Base-by-base conservation (phyloP, 1,140 invertebrate genomes). In the Hylaeus volcanicus region DNA sequence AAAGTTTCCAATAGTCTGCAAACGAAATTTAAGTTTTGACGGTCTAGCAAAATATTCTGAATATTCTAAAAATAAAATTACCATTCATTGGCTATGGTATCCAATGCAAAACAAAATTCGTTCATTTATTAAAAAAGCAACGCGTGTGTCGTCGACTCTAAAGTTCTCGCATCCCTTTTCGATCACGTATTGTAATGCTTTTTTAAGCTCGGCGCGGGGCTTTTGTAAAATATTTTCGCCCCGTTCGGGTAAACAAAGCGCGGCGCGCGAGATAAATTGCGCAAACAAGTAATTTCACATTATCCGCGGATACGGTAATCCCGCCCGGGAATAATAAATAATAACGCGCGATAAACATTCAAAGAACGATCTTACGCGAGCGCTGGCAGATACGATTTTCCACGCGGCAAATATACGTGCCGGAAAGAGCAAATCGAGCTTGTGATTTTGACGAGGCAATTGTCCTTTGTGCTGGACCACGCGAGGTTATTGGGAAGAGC, bases 151-250 rank as follows among this genome's bases (percentile, higher is more conserved):
- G 26, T 26, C 26, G 0, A 26, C 26, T 26, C 45, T 8, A 48
- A 5, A 48, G 3, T 39, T 6, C 1, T 39, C 60, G 26, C 11
- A 41, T 37, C 2, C 6, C 43, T 58, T 48, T 61, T 39, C 4
- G 3, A n/a, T 73, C 56, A 61, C 26, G 56, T 61, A 61, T 61
- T n/a, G 12, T 26, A 5, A 61, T 15, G 39, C 3, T 48, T 61
- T 73, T 60, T 72, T 14, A 72, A 72, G 5, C 26, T 6, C 55
- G 2, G 8, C 14, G 11, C 65, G 8, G 14, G 5, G 41, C 9
- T 58, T 58, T 8, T 45, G 26, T 58, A 55, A 72, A 72, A 72
- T 58, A 45, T 12, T 72, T 60, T 45, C n/a, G 55, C 45, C 41
- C 41, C 6, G 11, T 4, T 9, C 5, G 0, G 9, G 71, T 48